phyloP scores from a whole-genome alignment of 2,888 invertebrate species.

The Eupithecia vulgata region DNA sequence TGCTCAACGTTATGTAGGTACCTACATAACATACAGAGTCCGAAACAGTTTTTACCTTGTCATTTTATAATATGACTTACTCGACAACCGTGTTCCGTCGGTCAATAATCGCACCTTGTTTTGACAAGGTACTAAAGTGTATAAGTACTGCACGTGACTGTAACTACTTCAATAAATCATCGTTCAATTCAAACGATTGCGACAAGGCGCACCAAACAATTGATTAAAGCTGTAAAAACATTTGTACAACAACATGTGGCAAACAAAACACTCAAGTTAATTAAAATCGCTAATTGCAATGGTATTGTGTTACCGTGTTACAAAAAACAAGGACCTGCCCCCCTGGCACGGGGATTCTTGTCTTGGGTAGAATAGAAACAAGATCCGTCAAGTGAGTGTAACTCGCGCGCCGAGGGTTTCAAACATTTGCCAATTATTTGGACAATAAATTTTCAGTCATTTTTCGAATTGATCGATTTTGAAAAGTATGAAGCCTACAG shows the following conservation, averaged over 20 bases:
- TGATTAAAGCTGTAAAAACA: constrained; percentile 8
- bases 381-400: too few relatives aligned
- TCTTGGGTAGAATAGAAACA: too few relatives aligned
- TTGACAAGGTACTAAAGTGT: not conserved
- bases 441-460: too few relatives aligned
- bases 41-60: not conserved
- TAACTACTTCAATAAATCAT: constrained; percentile 19
- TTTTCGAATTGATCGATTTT: too few relatives aligned
- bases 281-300: constrained; percentile 13
- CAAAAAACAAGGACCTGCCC: not conserved
- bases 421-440: too few relatives aligned
- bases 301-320: constrained; percentile 1
- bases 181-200: constrained; percentile 7
- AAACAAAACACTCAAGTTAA: constrained; percentile 24
- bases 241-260: not conserved
- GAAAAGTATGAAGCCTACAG: too few relatives aligned
- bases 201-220: constrained; percentile 10
- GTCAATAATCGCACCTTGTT: not conserved
- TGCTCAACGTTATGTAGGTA: not conserved
- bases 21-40: not conserved
- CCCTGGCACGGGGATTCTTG: too few relatives aligned
- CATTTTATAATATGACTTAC: not conserved
- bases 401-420: too few relatives aligned
- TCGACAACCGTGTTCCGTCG: not conserved
- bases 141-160: not conserved